A percentile compares a stretch with the other conserved stretches of the same genome.
These are phyloP conservation scores for Sesamia nonagrioides DNA, from an alignment of 1,140 invertebrate species.

Conservation along the genomic window DNA sequence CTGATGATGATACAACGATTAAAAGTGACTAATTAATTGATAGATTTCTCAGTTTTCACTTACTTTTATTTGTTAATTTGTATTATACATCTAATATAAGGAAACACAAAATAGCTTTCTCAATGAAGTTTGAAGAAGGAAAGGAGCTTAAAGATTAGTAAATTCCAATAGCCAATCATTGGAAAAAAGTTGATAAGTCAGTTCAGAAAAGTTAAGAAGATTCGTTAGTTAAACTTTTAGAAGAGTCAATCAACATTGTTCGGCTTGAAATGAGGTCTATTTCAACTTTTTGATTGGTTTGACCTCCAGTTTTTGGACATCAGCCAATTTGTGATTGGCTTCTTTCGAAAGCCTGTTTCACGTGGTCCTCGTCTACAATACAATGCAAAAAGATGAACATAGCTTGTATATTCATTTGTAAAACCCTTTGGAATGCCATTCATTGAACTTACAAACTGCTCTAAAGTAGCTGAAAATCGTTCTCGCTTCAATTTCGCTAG, in stretches of 20 bases:
- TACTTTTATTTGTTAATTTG: too few relatives aligned
- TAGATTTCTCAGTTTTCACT: too few relatives aligned
- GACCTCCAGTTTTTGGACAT: conserved; percentile 15
- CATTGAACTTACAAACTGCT: conserved; percentile 44
- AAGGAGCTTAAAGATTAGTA: conserved; percentile 9
- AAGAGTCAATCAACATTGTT: conserved; percentile 34
- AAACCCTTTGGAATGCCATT: neutral
- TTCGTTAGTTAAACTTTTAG: conserved; percentile 20
- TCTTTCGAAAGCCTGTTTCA: neutral
- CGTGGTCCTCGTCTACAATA: neutral
- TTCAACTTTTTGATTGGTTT: conserved; percentile 39
- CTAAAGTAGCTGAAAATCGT: conserved; percentile 54
- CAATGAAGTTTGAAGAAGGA: neutral
- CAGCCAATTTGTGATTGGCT: neutral
- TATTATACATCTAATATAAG: neutral
- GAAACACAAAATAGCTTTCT: neutral
- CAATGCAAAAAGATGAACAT: neutral
- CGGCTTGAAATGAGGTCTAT: conserved; percentile 10
- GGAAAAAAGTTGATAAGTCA: conserved; percentile 25
- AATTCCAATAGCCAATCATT: neutral
- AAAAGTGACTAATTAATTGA: too few relatives aligned
- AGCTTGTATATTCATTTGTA: neutral
- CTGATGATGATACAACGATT: too few relatives aligned
- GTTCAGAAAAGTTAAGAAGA: conserved; percentile 32
- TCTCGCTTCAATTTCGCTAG: conserved; percentile 59